Evolutionary conservation across 2,888 invertebrate genomes (phyloP), one percentile per base, ranked within the genome.

Genomic region (Apodemia duryi): DNA sequence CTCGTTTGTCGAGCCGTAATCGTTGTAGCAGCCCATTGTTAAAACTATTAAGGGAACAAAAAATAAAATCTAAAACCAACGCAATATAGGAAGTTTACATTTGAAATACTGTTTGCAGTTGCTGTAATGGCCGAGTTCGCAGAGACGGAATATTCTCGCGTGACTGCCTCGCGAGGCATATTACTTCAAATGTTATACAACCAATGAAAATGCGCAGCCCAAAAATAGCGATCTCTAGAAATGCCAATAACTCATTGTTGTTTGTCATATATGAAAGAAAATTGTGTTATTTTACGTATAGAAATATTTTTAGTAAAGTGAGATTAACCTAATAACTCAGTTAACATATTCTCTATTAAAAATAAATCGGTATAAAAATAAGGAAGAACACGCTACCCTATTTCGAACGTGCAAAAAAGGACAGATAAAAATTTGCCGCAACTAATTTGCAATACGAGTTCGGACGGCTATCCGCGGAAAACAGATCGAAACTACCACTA

Each of bases 21-120:
- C 57, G 57, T 6, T 32, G 13, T 32, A 5, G n/a, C 57, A 32
- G 57, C 13, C 57, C 13, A 57, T 57, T 57, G 57, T 57, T 57
- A 32, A 57, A 57, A 57, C 57, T 32, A 32, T 57, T 57, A 57
- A 54, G 13, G 32, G 13, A 13, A 32, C 35, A 57, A 57, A 57
- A 32, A 57, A 57, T 57, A 57, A 57, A 57, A 57, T 57, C 57
- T 57, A 57, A 54, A 57, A 57, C 11, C 13, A 32, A 32, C 57
- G 57, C 57, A 57, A 57, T 57, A 57, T 57, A 35, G 35, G 57
- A 35, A 57, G 57, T 57, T 57, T 57, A 32, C 6, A 32, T 57
- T 57, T 32, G 32, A 57, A 57, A 57, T 54, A 57, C 13, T 32
- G 57, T 57, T 57, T 57, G 57, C 10, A 57, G 57, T 57, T 32